Percentiles rank a stretch among this genome's conserved stretches.
Evolutionary conservation across 2,888 invertebrate genomes (phyloP).

Genomic region (Xestia ashworthii): DNA sequence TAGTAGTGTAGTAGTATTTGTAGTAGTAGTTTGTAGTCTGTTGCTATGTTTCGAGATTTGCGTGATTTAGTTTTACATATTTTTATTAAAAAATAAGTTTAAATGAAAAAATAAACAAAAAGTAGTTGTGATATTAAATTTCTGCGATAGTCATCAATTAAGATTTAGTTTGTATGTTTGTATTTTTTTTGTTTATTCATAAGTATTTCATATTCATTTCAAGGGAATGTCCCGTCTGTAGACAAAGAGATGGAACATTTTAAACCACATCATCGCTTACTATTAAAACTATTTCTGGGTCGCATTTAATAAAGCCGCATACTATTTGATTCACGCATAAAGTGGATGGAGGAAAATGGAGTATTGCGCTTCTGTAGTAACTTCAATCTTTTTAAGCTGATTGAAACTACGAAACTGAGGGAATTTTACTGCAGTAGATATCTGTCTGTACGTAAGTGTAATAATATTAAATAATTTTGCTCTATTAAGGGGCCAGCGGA

Average conservation of each 20-base stretch:
- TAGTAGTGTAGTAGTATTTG: too few relatives aligned
- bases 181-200: not conserved
- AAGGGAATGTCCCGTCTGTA: not conserved
- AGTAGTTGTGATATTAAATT: not conserved
- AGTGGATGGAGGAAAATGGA: constrained; percentile 40
- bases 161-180: not conserved
- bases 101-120: too few relatives aligned
- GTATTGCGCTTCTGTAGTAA: not conserved
- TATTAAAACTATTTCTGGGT: constrained; percentile 4
- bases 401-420: not conserved
- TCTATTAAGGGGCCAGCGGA: too few relatives aligned
- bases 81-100: too few relatives aligned
- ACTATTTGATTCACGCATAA: constrained; percentile 6
- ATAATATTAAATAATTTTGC: too few relatives aligned
- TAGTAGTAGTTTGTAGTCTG: too few relatives aligned
- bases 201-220: not conserved
- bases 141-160: not conserved
- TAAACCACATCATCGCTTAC: not conserved
- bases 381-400: constrained; percentile 3
- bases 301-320: constrained; percentile 11
- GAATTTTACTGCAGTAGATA: not conserved
- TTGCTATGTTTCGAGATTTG: too few relatives aligned
- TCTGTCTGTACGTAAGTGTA: too few relatives aligned
- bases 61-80: too few relatives aligned
- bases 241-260: too few relatives aligned